Conservation (phyloP, 2,797 vertebrate genomes). For the Rhinella marina region DNA sequence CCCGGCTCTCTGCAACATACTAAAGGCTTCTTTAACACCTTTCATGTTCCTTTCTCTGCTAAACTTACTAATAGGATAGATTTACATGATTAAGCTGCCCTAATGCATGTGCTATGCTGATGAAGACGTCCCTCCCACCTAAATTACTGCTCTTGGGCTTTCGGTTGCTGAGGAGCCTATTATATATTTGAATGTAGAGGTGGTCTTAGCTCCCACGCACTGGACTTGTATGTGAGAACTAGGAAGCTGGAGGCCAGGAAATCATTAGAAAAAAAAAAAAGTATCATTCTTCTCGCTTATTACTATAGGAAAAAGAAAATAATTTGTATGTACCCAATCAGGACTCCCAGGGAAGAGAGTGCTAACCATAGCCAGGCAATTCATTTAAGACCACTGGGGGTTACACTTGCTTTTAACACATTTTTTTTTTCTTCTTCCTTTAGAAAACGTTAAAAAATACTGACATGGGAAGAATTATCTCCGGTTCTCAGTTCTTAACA, state of each 20-base stretch:
- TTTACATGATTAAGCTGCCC: conserved; percentile 72
- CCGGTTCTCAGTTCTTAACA: conserved; percentile 60
- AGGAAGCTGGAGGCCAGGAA: conserved; percentile 62
- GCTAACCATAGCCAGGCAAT: conserved; percentile 70
- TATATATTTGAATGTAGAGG: conserved; percentile 62
- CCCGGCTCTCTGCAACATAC: conserved; percentile 75
- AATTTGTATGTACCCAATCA: conserved; percentile 60
- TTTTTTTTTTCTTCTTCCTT: conserved; percentile 55
- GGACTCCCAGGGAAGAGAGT: conserved; percentile 63
- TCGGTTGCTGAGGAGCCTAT: conserved; percentile 65
- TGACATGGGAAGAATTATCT: conserved; percentile 65
- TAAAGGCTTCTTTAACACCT: conserved; percentile 76
- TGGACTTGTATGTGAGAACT: conserved; percentile 52
- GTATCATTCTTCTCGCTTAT: conserved; percentile 63
- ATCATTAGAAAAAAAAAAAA: conserved; percentile 50
- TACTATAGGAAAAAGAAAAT: conserved; percentile 59
- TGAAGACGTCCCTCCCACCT: conserved; percentile 66
- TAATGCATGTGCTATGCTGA: conserved; percentile 68
- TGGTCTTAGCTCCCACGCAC: conserved; percentile 65
- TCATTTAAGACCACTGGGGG: conserved; percentile 70
- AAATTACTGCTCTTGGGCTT: conserved; percentile 52
- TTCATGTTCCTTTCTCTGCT: conserved; percentile 62
- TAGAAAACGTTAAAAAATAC: conserved; percentile 52
- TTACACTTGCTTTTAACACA: conserved; percentile 71
- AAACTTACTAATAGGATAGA: conserved; percentile 75